Evolutionary conservation across 1,140 invertebrate species (phyloP).

Genomic region (Mycetomoellerius zeteki): DNA sequence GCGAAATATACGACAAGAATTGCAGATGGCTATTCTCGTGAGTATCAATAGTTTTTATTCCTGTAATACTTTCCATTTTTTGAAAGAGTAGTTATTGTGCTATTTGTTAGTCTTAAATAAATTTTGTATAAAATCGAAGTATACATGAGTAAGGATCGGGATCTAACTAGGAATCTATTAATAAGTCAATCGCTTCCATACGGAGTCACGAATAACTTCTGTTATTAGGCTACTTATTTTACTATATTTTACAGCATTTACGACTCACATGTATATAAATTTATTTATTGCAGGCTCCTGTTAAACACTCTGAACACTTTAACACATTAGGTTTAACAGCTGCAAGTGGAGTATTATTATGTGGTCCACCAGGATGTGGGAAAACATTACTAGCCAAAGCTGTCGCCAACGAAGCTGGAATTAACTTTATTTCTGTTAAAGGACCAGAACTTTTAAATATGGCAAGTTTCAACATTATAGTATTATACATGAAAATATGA

Average conservation of each 20-base stretch:
- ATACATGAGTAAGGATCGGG: too few relatives aligned
- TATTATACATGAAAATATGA: not conserved
- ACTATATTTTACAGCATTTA: not conserved
- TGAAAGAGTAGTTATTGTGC: not conserved
- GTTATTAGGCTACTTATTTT: not conserved
- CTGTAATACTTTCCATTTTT: not conserved
- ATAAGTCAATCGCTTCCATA: too few relatives aligned
- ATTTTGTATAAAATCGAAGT: not conserved
- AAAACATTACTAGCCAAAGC: slow-evolving; percentile 98
- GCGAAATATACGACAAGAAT: slow-evolving; percentile 94
- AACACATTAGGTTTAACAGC: slow-evolving; percentile 92
- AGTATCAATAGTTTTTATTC: slow-evolving; percentile 65
- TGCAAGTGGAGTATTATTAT: slow-evolving; percentile 96
- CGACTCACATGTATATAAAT: not conserved
- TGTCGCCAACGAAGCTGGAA: slow-evolving; percentile 97
- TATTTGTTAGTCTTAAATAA: not conserved
- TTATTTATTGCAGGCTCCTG: slow-evolving; percentile 91
- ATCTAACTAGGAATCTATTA: too few relatives aligned
- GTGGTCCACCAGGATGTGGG: slow-evolving; percentile 97
- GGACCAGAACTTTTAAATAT: slow-evolving; percentile 98
- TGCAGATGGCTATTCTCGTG: slow-evolving; percentile 96
- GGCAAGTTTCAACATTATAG: slow-evolving; percentile 86
- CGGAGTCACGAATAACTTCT: too few relatives aligned
- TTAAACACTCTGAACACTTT: slow-evolving; percentile 94
- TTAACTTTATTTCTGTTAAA: slow-evolving; percentile 99